Percentiles rank a stretch among this genome's conserved stretches.
phyloP scores from a whole-genome alignment of 2,113 vertebrate species.

The Aegypius monachus region DNA sequence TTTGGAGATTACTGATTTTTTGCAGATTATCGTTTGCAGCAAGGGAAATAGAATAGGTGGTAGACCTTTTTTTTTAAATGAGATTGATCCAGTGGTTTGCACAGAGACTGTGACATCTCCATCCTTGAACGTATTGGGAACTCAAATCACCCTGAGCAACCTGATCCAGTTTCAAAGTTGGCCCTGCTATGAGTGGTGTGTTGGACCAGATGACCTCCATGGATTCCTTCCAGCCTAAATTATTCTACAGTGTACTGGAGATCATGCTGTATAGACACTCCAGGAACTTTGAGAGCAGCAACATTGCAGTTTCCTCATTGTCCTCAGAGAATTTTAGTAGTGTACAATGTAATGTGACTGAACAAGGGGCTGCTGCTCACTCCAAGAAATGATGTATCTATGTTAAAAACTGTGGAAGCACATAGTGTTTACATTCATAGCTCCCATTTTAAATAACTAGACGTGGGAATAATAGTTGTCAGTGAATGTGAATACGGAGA shows the following conservation, averaged over 20 bases:
- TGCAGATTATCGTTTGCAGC: not conserved
- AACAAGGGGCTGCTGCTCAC: not conserved
- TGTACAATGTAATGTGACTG: not conserved
- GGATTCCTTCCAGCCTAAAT: slow-evolving; percentile 15
- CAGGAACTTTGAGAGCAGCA: not conserved
- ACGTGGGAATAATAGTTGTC: not conserved
- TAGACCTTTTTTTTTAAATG: not conserved
- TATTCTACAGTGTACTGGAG: not conserved
- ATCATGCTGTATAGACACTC: not conserved
- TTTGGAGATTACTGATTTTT: not conserved
- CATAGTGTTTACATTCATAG: not conserved
- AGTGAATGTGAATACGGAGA: not conserved
- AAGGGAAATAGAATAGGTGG: not conserved
- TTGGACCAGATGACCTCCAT: slow-evolving; percentile 25
- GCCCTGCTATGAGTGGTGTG: not conserved
- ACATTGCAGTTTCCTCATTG: not conserved
- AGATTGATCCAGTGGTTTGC: not conserved
- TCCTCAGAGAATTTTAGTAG: not conserved
- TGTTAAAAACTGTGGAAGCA: not conserved
- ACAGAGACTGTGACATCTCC: not conserved
- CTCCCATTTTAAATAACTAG: not conserved
- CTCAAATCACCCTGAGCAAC: not conserved
- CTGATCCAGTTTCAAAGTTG: not conserved
- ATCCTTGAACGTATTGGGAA: not conserved
- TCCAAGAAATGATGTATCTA: not conserved